phyloP scores from a whole-genome alignment of 2,888 invertebrate genomes.

The Lamellibrachia columna region DNA sequence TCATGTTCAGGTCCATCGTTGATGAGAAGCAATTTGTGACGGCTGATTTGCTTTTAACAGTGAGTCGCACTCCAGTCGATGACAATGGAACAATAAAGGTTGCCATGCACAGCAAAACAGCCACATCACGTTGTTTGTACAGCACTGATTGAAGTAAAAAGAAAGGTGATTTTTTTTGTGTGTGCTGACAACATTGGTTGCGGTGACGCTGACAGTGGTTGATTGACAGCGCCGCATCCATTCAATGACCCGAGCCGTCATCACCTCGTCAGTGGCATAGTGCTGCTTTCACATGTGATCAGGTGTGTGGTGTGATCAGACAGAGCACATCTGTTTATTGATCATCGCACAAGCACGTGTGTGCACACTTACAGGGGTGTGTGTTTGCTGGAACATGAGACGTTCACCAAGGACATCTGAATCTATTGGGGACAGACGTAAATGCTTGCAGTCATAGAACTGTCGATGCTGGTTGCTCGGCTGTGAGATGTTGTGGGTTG shows the following conservation, averaged over 20 bases:
- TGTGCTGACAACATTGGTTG: not conserved
- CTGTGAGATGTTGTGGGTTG: not conserved
- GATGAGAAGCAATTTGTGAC: not conserved
- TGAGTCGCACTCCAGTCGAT: not conserved
- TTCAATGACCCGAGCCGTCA: not conserved
- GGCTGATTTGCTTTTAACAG: not conserved
- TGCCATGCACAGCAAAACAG: not conserved
- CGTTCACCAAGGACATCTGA: not conserved
- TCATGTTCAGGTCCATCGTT: not conserved
- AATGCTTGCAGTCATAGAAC: not conserved
- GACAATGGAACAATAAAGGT: not conserved
- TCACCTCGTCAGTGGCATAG: not conserved
- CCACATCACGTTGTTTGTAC: not conserved
- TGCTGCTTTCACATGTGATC: not conserved
- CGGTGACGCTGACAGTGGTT: not conserved
- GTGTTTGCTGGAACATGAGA: not conserved
- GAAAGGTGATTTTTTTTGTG: not conserved
- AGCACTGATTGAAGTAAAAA: not conserved
- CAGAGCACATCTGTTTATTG: not conserved
- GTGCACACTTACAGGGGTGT: not conserved
- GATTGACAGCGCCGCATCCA: not conserved
- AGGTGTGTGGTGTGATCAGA: not conserved
- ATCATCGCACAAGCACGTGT: not conserved
- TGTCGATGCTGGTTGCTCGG: not conserved
- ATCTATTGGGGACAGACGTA: not conserved